Evolutionary conservation across 23 tunicate species (phyloP).

Genomic region (Pegea sp.): DNA sequence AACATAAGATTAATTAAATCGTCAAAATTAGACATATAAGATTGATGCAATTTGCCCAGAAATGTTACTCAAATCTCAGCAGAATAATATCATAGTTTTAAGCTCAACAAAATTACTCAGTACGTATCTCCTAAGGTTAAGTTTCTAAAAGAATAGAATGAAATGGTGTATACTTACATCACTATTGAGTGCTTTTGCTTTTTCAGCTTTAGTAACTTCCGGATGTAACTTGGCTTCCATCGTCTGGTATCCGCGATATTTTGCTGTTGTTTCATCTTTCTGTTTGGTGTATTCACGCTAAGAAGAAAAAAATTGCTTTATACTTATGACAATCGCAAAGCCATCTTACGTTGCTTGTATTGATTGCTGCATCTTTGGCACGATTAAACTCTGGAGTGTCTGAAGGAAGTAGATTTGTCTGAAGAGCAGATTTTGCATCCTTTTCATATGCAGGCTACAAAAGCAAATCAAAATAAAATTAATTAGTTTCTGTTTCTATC

Average conservation of each 20-base stretch:
- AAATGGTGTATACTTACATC: conserved; percentile 36
- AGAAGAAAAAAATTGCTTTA: background rate
- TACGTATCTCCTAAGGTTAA: too few relatives aligned
- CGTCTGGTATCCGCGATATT: conserved; percentile 71
- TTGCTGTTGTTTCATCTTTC: conserved; percentile 42
- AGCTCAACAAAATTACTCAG: too few relatives aligned
- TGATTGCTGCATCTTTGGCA: conserved; percentile 62
- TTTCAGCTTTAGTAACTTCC: conserved; percentile 76
- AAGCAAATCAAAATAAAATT: too few relatives aligned
- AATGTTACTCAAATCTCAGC: too few relatives aligned
- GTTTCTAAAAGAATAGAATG: too few relatives aligned
- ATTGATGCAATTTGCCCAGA: too few relatives aligned
- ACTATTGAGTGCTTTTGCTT: conserved; percentile 66
- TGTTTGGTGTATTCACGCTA: conserved; percentile 79
- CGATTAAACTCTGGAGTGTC: conserved; percentile 69
- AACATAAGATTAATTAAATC: too few relatives aligned
- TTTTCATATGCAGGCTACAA: too few relatives aligned
- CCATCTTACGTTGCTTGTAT: conserved; percentile 64
- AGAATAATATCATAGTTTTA: too few relatives aligned
- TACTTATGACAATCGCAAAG: background rate
- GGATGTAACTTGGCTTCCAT: conserved; percentile 97
- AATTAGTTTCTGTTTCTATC: too few relatives aligned
- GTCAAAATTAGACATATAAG: too few relatives aligned
- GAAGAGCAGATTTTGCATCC: too few relatives aligned
- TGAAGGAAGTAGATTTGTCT: conserved; percentile 27